Conservation (phyloP, 2,113 vertebrate species). For the Podarcis muralis region DNA sequence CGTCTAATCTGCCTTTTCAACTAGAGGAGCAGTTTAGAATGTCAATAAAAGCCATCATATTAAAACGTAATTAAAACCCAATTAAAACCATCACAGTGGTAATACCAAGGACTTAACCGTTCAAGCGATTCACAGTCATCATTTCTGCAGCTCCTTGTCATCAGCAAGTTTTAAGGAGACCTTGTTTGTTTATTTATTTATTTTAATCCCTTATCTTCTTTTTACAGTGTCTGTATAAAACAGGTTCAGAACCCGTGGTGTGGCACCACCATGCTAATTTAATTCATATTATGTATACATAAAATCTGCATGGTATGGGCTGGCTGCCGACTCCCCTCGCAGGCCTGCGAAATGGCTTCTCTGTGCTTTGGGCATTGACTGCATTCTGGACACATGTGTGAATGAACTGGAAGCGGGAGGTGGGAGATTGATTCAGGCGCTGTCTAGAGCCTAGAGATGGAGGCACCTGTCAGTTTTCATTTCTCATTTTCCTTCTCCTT, state of each 20-base stretch:
- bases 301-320: neutral
- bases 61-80: slow-evolving; percentile 32
- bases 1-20: slow-evolving; percentile 18
- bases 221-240: slow-evolving; percentile 39
- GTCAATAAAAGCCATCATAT: slow-evolving; percentile 18
- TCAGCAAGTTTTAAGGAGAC: neutral
- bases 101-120: slow-evolving; percentile 56
- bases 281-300: neutral
- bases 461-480: too few species aligned
- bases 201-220: slow-evolving; percentile 33
- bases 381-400: neutral
- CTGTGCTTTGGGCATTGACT: too few species aligned
- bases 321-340: neutral
- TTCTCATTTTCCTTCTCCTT: too few species aligned
- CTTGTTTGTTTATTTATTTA: neutral
- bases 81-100: slow-evolving; percentile 25
- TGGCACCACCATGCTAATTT: neutral
- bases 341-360: neutral
- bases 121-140: slow-evolving; percentile 49
- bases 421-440: neutral
- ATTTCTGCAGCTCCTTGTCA: slow-evolving; percentile 41
- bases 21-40: slow-evolving; percentile 6
- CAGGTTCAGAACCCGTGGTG: neutral
- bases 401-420: neutral
- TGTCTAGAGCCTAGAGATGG: too few species aligned